Evolutionary conservation across 2,797 vertebrate genomes (phyloP).

Genomic region (Anguilla pacifica): DNA sequence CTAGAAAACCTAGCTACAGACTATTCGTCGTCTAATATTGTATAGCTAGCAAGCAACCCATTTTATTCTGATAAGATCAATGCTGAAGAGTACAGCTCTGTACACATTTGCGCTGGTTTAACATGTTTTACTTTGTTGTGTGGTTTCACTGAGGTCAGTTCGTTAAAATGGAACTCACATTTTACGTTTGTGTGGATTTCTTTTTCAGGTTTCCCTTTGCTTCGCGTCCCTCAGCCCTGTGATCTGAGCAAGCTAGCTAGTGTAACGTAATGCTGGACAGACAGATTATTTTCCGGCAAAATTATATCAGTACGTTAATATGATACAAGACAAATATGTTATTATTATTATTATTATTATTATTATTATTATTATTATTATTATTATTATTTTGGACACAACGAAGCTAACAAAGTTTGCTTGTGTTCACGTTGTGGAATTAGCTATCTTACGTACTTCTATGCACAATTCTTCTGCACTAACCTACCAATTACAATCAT

Average conservation of each 20-base stretch:
- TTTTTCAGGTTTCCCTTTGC: background rate
- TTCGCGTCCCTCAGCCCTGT: background rate
- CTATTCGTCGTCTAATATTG: background rate
- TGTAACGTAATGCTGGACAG: background rate
- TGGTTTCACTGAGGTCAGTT: background rate
- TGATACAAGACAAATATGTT: background rate
- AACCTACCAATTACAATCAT: background rate
- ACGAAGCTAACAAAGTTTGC: no score
- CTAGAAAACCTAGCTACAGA: no score
- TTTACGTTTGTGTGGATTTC: background rate
- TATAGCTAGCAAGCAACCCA: background rate
- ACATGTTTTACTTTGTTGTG: background rate
- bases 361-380: no score
- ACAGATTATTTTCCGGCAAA: background rate
- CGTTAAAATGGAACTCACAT: background rate
- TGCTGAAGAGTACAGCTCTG: background rate
- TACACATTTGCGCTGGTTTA: background rate
- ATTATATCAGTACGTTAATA: background rate
- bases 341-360: background rate
- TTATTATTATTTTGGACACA: no score
- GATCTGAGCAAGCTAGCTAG: constrained; percentile 3
- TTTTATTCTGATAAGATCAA: background rate
- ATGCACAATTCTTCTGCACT: background rate
- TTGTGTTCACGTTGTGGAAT: no score
- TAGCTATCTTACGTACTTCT: no score